Conservation (phyloP, 2,888 invertebrate species). For the Horisme vitalbata region DNA sequence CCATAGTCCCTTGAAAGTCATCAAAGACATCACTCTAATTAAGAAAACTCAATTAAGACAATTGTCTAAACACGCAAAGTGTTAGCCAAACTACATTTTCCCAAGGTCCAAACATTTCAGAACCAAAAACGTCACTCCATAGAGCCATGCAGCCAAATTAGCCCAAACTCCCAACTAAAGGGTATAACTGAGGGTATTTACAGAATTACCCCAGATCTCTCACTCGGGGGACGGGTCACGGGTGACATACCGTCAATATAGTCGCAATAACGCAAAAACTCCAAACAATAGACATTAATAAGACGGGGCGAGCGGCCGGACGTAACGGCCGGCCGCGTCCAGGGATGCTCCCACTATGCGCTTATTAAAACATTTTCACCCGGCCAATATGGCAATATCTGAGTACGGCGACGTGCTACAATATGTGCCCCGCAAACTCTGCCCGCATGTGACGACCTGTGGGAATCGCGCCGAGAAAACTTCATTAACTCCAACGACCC, state of each 20-base stretch:
- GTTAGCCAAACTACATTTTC: neutral
- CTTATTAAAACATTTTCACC: slow-evolving; percentile 82
- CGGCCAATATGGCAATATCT: slow-evolving; percentile 79
- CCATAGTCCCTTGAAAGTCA: slow-evolving; percentile 7
- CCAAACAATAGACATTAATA: slow-evolving; percentile 82
- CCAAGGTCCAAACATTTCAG: slow-evolving; percentile 4
- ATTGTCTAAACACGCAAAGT: neutral
- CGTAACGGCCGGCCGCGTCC: slow-evolving; percentile 56
- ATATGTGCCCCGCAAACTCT: slow-evolving; percentile 77
- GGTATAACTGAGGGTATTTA: slow-evolving; percentile 8
- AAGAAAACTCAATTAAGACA: slow-evolving; percentile 4
- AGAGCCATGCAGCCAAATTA: slow-evolving; percentile 4
- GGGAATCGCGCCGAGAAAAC: slow-evolving; percentile 82
- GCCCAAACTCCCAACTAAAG: slow-evolving; percentile 1
- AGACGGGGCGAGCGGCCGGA: slow-evolving; percentile 62
- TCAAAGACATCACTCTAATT: slow-evolving; percentile 3
- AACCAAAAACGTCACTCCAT: slow-evolving; percentile 15
- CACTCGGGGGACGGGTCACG: slow-evolving; percentile 9
- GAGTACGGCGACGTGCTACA: slow-evolving; percentile 70
- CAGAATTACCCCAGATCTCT: slow-evolving; percentile 14
- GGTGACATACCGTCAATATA: slow-evolving; percentile 51
- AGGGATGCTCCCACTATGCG: slow-evolving; percentile 56
- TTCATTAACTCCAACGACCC: slow-evolving; percentile 80
- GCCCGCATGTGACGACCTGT: slow-evolving; percentile 81
- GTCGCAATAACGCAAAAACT: slow-evolving; percentile 75